Evolutionary conservation across 2,797 vertebrate species (phyloP).

Genomic region (Numenius phaeopus): DNA sequence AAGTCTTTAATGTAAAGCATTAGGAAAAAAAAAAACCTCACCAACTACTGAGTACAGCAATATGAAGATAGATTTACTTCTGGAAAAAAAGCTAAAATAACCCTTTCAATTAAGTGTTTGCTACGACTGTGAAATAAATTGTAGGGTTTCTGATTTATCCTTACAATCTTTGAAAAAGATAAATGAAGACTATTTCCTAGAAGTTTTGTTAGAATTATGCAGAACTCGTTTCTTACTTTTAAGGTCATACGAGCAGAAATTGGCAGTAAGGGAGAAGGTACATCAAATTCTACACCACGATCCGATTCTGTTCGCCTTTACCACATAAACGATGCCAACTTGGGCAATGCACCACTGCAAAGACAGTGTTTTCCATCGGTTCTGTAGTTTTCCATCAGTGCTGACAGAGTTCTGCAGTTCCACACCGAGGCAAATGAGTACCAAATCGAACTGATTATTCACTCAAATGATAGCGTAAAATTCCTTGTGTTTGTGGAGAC

Average conservation of each 20-base stretch:
- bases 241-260: fast-evolving
- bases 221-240: neutral
- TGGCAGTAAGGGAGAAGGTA: neutral
- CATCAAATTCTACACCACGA: neutral
- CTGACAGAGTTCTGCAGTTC: neutral
- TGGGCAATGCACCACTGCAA: neutral
- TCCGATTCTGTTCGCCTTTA: neutral
- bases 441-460: neutral
- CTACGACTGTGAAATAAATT: neutral
- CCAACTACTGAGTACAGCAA: neutral
- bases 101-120: neutral
- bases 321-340: fast-evolving
- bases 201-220: neutral
- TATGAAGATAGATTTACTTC: neutral
- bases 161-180: neutral
- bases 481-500: neutral
- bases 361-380: neutral
- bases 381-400: neutral
- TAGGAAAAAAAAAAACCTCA: neutral
- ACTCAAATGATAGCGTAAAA: neutral
- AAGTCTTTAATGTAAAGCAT: neutral
- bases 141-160: neutral
- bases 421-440: neutral
- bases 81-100: neutral
- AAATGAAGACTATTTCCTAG: neutral